phyloP scores from a whole-genome alignment of 2,888 invertebrate species.

The Phengaris alcon region DNA sequence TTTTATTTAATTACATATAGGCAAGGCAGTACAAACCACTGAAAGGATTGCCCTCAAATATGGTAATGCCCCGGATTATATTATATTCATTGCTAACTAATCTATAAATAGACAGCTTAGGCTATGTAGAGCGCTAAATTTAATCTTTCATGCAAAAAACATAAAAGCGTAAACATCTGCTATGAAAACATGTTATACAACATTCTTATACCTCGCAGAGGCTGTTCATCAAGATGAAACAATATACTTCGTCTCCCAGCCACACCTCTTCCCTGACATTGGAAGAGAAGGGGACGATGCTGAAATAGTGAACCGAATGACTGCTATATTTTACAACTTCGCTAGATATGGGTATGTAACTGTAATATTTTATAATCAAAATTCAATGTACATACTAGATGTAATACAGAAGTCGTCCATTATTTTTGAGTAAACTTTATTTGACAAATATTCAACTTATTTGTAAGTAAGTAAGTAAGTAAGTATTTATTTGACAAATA shows the following conservation, averaged over 20 bases:
- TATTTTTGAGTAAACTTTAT: no score
- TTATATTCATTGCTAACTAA: no score
- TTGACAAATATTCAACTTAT: no score
- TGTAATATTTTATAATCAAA: neutral
- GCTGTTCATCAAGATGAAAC: constrained; percentile 67
- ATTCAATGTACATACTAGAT: neutral
- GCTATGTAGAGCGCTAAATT: no score
- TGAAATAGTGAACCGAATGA: constrained; percentile 60
- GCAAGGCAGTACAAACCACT: neutral
- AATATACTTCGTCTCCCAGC: constrained; percentile 67
- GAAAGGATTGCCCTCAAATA: neutral
- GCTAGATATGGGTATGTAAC: constrained; percentile 61
- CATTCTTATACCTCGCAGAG: constrained; percentile 46
- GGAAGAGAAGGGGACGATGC: constrained; percentile 54
- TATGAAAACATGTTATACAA: no score
- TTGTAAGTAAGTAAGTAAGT: no score
- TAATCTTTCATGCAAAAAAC: no score
- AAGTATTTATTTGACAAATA: no score
- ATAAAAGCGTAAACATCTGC: no score
- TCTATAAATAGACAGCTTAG: no score
- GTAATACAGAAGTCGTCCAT: no score
- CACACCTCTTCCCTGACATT: constrained; percentile 56
- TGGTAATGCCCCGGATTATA: no score
- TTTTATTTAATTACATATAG: neutral
- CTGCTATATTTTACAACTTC: constrained; percentile 64